phyloP scores from a whole-genome alignment of 2,888 invertebrate species.

The Cataglyphis livida region DNA sequence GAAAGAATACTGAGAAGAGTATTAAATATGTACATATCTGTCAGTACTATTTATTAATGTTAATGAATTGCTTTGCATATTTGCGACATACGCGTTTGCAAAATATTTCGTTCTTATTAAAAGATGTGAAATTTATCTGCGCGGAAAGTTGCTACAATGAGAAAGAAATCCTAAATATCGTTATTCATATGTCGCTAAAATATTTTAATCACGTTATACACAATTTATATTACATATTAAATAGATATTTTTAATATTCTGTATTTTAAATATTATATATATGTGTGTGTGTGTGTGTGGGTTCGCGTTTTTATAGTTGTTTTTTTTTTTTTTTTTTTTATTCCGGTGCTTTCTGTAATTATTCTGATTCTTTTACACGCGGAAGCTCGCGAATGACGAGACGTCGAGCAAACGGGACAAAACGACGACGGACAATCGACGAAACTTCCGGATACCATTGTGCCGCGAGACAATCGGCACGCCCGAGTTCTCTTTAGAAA shows the following conservation, averaged over 20 bases:
- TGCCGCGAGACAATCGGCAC: slow-evolving; percentile 37
- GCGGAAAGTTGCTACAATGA: neutral
- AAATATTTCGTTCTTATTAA: slow-evolving; percentile 6
- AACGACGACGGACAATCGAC: slow-evolving; percentile 33
- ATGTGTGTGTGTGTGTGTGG: no score
- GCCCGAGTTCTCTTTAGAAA: slow-evolving; percentile 42
- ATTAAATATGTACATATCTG: slow-evolving; percentile 4
- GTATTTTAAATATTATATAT: neutral
- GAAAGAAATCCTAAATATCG: neutral
- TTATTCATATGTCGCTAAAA: neutral
- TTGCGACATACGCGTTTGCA: neutral
- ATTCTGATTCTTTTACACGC: slow-evolving; percentile 9
- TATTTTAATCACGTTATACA: neutral
- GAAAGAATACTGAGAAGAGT: neutral
- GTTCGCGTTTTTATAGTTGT: neutral
- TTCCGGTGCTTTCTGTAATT: neutral
- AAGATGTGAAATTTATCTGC: neutral
- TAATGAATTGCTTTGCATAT: neutral
- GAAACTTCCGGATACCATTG: slow-evolving; percentile 36
- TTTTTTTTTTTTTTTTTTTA: neutral
- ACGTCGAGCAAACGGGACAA: slow-evolving; percentile 5
- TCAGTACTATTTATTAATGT: slow-evolving; percentile 20
- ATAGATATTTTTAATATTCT: neutral
- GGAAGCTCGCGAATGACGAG: slow-evolving; percentile 13
- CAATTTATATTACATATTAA: neutral